Conservation (phyloP, 2,888 invertebrate species). For the Hemicrepidius hirtus region DNA sequence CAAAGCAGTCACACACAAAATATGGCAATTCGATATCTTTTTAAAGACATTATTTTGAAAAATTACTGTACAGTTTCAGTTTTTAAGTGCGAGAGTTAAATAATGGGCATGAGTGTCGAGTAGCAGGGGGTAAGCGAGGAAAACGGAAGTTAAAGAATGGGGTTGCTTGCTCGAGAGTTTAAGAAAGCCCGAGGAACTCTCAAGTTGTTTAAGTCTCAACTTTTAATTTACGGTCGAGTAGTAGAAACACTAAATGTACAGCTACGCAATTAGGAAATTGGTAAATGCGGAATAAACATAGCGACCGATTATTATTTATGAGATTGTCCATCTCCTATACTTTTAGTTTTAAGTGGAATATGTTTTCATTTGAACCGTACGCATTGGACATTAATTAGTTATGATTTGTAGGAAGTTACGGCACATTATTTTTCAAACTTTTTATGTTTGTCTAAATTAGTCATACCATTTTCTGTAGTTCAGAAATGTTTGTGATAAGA, state of each 20-base stretch:
- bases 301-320: conserved; percentile 49
- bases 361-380: conserved; percentile 22
- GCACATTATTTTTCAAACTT: not conserved
- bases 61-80: conserved; percentile 51
- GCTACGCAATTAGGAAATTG: conserved; percentile 63
- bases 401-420: conserved; percentile 1
- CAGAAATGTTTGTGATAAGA: no score
- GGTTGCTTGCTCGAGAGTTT: conserved; percentile 46
- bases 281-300: conserved; percentile 52
- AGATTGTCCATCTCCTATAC: conserved; percentile 35
- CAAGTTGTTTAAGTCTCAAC: conserved; percentile 62
- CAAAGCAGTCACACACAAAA: conserved; percentile 44
- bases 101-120: conserved; percentile 49
- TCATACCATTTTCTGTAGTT: no score
- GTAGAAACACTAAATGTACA: conserved; percentile 61
- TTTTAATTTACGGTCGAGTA: conserved; percentile 65
- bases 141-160: conserved; percentile 49
- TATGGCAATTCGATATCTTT: conserved; percentile 51
- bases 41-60: conserved; percentile 56
- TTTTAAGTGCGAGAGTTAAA: conserved; percentile 56
- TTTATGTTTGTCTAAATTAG: not conserved
- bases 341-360: conserved; percentile 22
- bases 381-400: conserved; percentile 14
- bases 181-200: conserved; percentile 45
- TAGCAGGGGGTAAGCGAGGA: conserved; percentile 44